Conservation (phyloP, 2,888 invertebrate genomes). For the Nemotelus nigrinus region DNA sequence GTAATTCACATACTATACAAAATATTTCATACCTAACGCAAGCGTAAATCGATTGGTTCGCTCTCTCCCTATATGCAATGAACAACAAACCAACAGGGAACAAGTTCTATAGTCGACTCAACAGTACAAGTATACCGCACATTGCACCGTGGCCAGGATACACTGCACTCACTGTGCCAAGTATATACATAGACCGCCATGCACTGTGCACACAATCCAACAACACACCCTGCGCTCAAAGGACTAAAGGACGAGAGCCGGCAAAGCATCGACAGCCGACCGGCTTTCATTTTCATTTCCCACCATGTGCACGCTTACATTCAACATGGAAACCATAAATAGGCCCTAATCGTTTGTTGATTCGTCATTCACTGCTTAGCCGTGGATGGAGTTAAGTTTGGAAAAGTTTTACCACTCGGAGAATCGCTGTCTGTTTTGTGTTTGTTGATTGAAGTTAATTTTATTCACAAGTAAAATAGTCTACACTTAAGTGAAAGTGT, state of each 20-base stretch:
- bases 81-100: constrained; percentile 36
- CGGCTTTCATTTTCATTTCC: constrained; percentile 38
- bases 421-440: constrained; percentile 19
- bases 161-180: not conserved
- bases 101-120: not conserved
- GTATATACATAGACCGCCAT: not conserved
- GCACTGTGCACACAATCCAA: not conserved
- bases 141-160: not conserved
- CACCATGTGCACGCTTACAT: constrained; percentile 15
- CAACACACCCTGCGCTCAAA: constrained; percentile 1
- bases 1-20: not conserved
- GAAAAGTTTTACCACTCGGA: constrained; percentile 14
- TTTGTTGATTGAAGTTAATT: constrained; percentile 9
- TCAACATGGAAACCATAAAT: constrained; percentile 41
- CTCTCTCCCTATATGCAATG: constrained; percentile 23
- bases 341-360: constrained; percentile 48
- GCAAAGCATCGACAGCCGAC: not conserved
- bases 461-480: not conserved
- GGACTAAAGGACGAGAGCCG: constrained; percentile 20
- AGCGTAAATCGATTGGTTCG: constrained; percentile 51
- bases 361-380: constrained; percentile 65
- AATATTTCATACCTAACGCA: constrained; percentile 38
- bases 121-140: not conserved
- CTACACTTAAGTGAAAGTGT: constrained; percentile 22
- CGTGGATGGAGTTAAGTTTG: constrained; percentile 54